Percentiles rank a stretch among this genome's conserved stretches.
Conservation (phyloP, 2,797 vertebrate genomes). For the Diceros bicornis region DNA sequence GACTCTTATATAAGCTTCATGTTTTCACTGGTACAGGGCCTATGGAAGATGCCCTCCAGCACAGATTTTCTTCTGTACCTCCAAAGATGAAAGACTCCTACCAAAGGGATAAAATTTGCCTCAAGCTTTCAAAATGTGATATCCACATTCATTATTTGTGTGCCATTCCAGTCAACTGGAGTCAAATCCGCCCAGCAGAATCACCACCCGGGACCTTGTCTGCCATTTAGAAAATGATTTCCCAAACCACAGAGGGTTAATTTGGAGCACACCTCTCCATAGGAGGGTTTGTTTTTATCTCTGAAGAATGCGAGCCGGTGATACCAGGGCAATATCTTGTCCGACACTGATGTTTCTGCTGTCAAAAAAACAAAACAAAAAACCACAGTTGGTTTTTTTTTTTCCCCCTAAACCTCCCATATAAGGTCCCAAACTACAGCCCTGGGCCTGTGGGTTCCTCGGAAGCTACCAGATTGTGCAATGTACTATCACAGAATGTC, state of each 20-base stretch:
- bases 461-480: conserved; percentile 80
- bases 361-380: conserved; percentile 55
- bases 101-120: conserved; percentile 64
- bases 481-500: conserved; percentile 72
- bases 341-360: conserved; percentile 49
- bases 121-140: conserved; percentile 77
- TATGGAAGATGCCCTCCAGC: conserved; percentile 53
- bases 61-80: conserved; percentile 57
- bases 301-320: not conserved
- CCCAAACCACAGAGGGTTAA: conserved; percentile 74
- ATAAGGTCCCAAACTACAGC: conserved; percentile 55
- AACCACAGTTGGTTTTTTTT: not conserved
- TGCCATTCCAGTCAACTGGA: conserved; percentile 51
- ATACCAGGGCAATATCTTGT: conserved; percentile 58
- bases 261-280: not conserved
- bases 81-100: conserved; percentile 72
- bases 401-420: not conserved
- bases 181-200: conserved; percentile 7
- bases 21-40: not conserved
- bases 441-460: not conserved
- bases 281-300: not conserved
- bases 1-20: not conserved
- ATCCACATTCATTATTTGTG: conserved; percentile 62
- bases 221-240: conserved; percentile 77
- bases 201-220: not conserved